Base-by-base conservation (phyloP, 2,113 vertebrate genomes). In the Columbina picui region DNA sequence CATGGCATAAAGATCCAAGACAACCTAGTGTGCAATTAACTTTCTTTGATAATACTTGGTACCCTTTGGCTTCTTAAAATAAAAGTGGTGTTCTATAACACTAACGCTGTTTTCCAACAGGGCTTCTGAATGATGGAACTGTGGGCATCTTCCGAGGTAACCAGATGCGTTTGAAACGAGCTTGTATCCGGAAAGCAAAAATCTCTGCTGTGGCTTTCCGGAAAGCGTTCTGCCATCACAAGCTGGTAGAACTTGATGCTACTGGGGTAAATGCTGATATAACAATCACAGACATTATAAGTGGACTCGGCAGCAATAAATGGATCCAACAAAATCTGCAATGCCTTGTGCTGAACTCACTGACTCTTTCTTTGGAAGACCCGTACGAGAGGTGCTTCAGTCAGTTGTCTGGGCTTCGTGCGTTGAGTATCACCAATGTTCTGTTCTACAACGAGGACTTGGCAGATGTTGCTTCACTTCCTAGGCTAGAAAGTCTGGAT, bases 171-270 rank as follows among this genome's bases (percentile, higher is more conserved):
- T 92, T 99, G 97, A 99, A 99, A 76, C 97, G 99, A 30, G 99
- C 99, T 77, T 99, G 99, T 76, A 98, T 99, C 96, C 99, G 99
- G 36, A 99, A 99, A 36, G 99, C 99, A 0, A 99, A 99, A 15
- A 99, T 99, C 95, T 99, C 99, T 1, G 99, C 99, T 1, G 99
- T 99, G 97, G 99, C 99, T 77, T 99, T 99, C 94, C 98, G 98
- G 95, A 99, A 99, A 83, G 99, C 99, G 6, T 98, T 99, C 69
- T 99, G 99, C 96, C 98, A 99, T 47, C 99, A 99, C 97, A 99
- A 99, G 39, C 97, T 99, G 90, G 98, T 99, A 67, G 99, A 99
- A 96, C 98, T 99, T 29, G 99, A 99, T 67, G 99, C 99, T 20
- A 98, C 99, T 1, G 98, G 99, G 38, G 99, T 99, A 87, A 99